Percentiles rank a stretch among this genome's conserved stretches.
phyloP scores from a whole-genome alignment of 2,888 invertebrate species.

The Eristalis tenax region DNA sequence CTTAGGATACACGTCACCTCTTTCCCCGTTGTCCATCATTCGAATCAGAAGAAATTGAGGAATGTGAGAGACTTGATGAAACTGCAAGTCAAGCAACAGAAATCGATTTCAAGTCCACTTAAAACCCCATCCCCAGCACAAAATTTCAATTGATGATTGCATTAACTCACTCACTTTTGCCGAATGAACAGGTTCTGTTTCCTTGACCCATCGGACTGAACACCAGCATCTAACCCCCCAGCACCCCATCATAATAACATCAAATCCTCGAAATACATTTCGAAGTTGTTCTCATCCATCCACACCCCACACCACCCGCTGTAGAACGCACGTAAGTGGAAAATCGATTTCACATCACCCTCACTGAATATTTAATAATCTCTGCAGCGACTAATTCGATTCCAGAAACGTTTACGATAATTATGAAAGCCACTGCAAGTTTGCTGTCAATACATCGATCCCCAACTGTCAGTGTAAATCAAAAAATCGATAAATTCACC shows the following conservation, averaged over 20 bases:
- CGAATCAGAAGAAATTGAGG: not conserved
- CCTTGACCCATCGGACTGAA: not conserved
- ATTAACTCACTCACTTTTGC: not conserved
- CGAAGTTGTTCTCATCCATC: not conserved
- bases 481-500: conserved; percentile 40
- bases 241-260: not conserved
- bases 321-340: not conserved
- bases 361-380: conserved; percentile 19
- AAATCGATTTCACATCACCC: conserved; percentile 24
- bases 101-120: not conserved
- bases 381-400: not conserved
- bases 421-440: conserved; percentile 7
- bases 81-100: not conserved
- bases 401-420: conserved; percentile 21
- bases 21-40: not conserved
- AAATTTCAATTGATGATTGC: not conserved
- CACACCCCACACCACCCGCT: not conserved
- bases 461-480: conserved; percentile 5
- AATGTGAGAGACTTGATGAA: not conserved
- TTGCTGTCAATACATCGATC: not conserved
- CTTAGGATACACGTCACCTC: too few relatives aligned
- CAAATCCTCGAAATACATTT: not conserved
- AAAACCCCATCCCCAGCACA: not conserved
- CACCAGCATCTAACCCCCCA: not conserved
- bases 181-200: not conserved